A percentile compares a stretch with the other conserved stretches of the same genome.
These are phyloP conservation scores for Yponomeuta plumbellus DNA, from an alignment of 2,888 invertebrate species.

Conservation along the genomic window DNA sequence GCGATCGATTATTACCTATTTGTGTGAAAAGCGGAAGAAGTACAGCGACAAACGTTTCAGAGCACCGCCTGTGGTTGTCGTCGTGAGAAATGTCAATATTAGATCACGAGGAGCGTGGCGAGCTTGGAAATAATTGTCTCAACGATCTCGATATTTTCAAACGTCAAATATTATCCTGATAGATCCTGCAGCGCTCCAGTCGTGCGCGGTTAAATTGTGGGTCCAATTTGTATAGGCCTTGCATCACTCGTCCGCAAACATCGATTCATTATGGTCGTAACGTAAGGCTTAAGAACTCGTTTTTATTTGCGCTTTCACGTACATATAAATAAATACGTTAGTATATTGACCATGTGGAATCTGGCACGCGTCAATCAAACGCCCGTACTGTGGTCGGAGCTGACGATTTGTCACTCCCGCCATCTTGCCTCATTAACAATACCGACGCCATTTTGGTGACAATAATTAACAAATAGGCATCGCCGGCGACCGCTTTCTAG, in stretches of 20 bases:
- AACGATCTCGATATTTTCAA: conserved; percentile 69
- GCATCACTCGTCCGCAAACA: conserved; percentile 45
- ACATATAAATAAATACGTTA: conserved; percentile 69
- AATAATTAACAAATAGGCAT: conserved; percentile 75
- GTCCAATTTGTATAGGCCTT: conserved; percentile 32
- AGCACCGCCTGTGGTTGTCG: conserved; percentile 39
- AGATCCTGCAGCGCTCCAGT: conserved; percentile 32
- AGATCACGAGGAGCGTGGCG: conserved; percentile 48
- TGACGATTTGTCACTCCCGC: conserved; percentile 69
- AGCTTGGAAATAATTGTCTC: conserved; percentile 74
- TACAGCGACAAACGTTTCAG: conserved; percentile 38
- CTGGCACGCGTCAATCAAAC: conserved; percentile 75
- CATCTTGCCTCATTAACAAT: conserved; percentile 67
- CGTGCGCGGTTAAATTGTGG: conserved; percentile 33
- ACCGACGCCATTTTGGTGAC: conserved; percentile 70
- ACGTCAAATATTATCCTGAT: conserved; percentile 60
- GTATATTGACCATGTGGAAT: conserved; percentile 58
- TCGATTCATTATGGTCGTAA: conserved; percentile 54
- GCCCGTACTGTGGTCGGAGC: conserved; percentile 47
- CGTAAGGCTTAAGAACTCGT: conserved; percentile 60
- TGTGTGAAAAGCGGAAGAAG: conserved; percentile 74
- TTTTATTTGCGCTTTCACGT: conserved; percentile 69
- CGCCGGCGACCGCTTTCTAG: conserved; percentile 69
- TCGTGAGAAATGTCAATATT: conserved; percentile 76
- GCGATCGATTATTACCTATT: conserved; percentile 75